These are phyloP conservation scores for Pseudoips prasinana DNA, from an alignment of 2,888 invertebrate genomes.

Conservation along the genomic window DNA sequence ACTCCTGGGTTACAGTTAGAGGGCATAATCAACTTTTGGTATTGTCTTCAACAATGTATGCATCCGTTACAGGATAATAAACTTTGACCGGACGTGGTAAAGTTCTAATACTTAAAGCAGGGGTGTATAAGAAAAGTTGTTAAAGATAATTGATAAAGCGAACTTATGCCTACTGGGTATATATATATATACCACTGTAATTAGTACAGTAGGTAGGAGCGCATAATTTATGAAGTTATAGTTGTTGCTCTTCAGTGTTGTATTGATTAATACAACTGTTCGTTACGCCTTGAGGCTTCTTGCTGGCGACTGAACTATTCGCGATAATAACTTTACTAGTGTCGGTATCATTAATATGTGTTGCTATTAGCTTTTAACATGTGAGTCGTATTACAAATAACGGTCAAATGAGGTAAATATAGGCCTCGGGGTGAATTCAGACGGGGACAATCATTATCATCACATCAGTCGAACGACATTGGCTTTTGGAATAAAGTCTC, in stretches of 20 bases:
- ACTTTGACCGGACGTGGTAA: conserved; percentile 3
- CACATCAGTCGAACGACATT: too few species aligned
- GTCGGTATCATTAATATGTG: conserved; percentile 45
- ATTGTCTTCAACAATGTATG: conserved; percentile 7
- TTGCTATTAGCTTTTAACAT: not conserved
- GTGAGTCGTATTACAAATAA: too few species aligned
- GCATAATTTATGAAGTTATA: conserved; percentile 50
- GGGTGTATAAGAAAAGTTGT: conserved; percentile 21
- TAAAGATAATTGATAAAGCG: conserved; percentile 47
- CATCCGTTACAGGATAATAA: conserved; percentile 4
- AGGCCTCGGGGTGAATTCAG: too few species aligned
- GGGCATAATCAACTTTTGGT: conserved; percentile 13
- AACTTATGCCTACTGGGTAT: conserved; percentile 57
- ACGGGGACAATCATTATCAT: too few species aligned
- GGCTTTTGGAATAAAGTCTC: too few species aligned
- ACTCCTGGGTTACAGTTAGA: conserved; percentile 23
- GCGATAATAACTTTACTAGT: conserved; percentile 56
- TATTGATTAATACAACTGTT: conserved; percentile 64
- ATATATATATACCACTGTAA: conserved; percentile 50
- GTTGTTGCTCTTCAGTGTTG: conserved; percentile 44
- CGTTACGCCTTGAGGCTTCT: conserved; percentile 41
- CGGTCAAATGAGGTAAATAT: too few species aligned
- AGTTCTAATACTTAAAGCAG: conserved; percentile 12
- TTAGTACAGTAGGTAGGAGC: conserved; percentile 40
- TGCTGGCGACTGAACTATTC: conserved; percentile 58